Percentiles rank a stretch among this genome's conserved stretches.
These are phyloP conservation scores for Amphimallon solstitiale DNA, from an alignment of 2,888 invertebrate genomes.

Conservation along the genomic window DNA sequence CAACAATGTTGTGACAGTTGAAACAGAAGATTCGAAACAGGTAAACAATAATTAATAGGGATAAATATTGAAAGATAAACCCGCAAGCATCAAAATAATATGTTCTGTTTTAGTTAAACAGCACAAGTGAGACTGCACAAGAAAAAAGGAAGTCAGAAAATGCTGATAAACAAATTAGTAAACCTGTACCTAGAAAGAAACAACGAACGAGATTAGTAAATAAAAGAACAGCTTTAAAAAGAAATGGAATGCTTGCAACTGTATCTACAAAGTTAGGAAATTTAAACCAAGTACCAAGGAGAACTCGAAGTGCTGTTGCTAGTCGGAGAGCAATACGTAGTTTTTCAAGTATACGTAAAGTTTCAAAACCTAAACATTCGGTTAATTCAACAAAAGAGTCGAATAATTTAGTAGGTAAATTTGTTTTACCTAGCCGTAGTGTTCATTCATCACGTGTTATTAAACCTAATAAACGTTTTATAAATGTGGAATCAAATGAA, in stretches of 20 bases:
- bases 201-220: conserved; percentile 34
- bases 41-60: conserved; percentile 54
- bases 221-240: conserved; percentile 35
- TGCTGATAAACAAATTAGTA: conserved; percentile 17
- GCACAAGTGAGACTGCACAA: conserved; percentile 2
- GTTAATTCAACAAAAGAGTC: conserved; percentile 42
- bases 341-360: conserved; percentile 44
- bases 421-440: conserved; percentile 83
- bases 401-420: conserved; percentile 67
- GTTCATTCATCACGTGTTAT: conserved; percentile 87
- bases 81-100: neutral
- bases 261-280: conserved; percentile 30
- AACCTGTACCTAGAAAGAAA: conserved; percentile 28
- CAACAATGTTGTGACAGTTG: conserved; percentile 57
- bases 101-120: conserved; percentile 6
- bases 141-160: conserved; percentile 9
- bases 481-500: conserved; percentile 69
- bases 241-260: conserved; percentile 37
- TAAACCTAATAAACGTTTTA: conserved; percentile 87
- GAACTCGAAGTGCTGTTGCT: conserved; percentile 44
- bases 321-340: conserved; percentile 45
- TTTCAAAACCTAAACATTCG: conserved; percentile 40
- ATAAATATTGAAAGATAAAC: conserved; percentile 1
- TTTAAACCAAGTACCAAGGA: conserved; percentile 39
- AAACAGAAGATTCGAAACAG: conserved; percentile 59